Evolutionary conservation across 2,797 vertebrate genomes (phyloP).

Genomic region (Bufotes viridis): DNA sequence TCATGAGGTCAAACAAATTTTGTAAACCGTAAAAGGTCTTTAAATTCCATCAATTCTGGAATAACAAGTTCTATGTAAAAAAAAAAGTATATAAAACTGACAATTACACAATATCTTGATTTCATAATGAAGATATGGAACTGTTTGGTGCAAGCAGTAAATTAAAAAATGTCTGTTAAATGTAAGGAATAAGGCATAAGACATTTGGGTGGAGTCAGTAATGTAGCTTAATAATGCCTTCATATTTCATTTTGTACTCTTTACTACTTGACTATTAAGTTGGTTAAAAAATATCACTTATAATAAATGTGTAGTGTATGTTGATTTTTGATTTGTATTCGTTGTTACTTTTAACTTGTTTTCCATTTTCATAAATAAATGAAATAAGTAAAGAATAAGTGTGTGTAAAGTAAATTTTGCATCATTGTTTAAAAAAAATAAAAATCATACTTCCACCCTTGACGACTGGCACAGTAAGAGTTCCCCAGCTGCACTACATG

Average conservation of each 20-base stretch:
- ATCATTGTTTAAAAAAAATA: too few relatives aligned
- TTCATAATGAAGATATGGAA: neutral
- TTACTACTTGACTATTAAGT: too few relatives aligned
- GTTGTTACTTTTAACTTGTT: neutral
- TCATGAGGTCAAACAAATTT: slow-evolving; percentile 29
- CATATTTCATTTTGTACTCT: too few relatives aligned
- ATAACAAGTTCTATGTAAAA: neutral
- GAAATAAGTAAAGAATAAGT: neutral
- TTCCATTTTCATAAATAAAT: neutral
- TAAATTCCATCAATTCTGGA: neutral
- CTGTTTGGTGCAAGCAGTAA: neutral
- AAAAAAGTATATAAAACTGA: too few relatives aligned
- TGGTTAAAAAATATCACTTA: too few relatives aligned
- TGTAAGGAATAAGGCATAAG: neutral
- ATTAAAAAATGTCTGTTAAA: too few relatives aligned
- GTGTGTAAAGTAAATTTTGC: too few relatives aligned
- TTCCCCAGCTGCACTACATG: too few relatives aligned
- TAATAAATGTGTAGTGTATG: too few relatives aligned
- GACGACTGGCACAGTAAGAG: too few relatives aligned
- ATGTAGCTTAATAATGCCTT: neutral
- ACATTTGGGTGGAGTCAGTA: too few relatives aligned
- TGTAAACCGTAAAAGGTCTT: neutral
- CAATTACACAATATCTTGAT: neutral
- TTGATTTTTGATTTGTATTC: neutral
- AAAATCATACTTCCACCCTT: too few relatives aligned